phyloP scores from a whole-genome alignment of 2,797 vertebrate species.

The Pseudochaenichthys georgianus region DNA sequence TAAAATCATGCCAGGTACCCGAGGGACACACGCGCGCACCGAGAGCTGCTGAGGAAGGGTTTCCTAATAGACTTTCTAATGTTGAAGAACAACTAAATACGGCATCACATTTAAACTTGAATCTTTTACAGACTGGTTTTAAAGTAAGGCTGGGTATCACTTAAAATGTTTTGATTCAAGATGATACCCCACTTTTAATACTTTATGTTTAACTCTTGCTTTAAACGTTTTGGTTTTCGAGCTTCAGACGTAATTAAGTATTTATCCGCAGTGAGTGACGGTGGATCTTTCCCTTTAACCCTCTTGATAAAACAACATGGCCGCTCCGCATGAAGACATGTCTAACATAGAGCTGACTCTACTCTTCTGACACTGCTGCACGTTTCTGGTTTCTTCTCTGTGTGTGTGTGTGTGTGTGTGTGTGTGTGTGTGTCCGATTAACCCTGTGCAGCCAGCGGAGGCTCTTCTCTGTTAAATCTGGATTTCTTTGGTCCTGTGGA shows the following conservation, averaged over 20 bases:
- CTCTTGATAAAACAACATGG: slow-evolving; percentile 7
- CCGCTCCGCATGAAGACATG: slow-evolving; percentile 25
- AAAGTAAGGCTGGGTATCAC: no score
- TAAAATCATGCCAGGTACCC: no score
- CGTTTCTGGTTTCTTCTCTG: slow-evolving; percentile 59
- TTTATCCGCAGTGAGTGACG: not conserved
- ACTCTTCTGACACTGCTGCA: slow-evolving; percentile 43
- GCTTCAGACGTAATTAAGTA: not conserved
- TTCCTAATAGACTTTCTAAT: no score
- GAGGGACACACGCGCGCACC: no score
- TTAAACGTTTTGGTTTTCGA: not conserved
- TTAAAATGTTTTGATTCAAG: no score
- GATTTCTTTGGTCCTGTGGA: slow-evolving; percentile 99
- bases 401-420: slow-evolving; percentile 44
- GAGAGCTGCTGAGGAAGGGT: no score
- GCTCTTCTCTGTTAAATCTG: slow-evolving; percentile 99
- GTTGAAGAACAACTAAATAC: no score
- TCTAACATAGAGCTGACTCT: slow-evolving; percentile 38
- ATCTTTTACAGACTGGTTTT: no score
- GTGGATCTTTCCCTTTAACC: slow-evolving; percentile 44
- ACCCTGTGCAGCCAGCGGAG: slow-evolving; percentile 95
- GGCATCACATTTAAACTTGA: no score
- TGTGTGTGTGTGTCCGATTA: slow-evolving; percentile 59
- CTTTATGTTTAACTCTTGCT: no score
- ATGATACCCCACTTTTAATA: no score